Percentiles rank a stretch among this genome's conserved stretches.
phyloP scores from a whole-genome alignment of 2,888 invertebrate genomes.

The Drosophila eohydei region DNA sequence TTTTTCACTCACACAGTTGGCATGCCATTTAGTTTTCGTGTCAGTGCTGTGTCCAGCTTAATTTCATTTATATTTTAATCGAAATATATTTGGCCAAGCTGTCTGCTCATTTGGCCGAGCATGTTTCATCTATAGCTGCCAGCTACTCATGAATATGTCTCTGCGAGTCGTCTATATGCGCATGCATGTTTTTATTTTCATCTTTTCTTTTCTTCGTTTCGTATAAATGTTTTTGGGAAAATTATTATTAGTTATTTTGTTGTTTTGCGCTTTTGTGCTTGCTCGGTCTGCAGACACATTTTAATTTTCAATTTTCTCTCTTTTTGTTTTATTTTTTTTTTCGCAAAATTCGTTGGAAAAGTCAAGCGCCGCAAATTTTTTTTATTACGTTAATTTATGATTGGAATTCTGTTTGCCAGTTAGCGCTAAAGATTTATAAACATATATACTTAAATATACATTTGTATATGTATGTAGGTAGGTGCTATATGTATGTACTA shows the following conservation, averaged over 20 bases:
- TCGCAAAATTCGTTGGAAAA: constrained; percentile 52
- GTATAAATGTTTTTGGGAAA: constrained; percentile 65
- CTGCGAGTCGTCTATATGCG: constrained; percentile 4
- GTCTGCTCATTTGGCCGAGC: constrained; percentile 38
- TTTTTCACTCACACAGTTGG: constrained; percentile 56
- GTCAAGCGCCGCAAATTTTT: constrained; percentile 48
- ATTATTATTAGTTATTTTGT: constrained; percentile 80
- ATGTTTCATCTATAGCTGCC: constrained; percentile 12
- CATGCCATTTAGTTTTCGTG: constrained; percentile 68
- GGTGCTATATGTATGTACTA: constrained; percentile 36
- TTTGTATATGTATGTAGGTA: constrained; percentile 2
- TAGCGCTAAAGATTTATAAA: constrained; percentile 56
- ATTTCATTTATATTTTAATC: constrained; percentile 77
- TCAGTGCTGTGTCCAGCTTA: constrained; percentile 74
- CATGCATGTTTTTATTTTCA: constrained; percentile 30
- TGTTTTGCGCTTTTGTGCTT: constrained; percentile 50
- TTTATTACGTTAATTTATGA: constrained; percentile 73
- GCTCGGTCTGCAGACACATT: constrained; percentile 69
- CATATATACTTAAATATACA: constrained; percentile 6
- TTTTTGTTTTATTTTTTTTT: constrained; percentile 7
- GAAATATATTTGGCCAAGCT: constrained; percentile 65
- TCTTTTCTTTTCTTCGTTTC: constrained; percentile 24
- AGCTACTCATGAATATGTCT: constrained; percentile 42
- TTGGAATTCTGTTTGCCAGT: constrained; percentile 73
- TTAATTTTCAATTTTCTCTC: constrained; percentile 20